Conservation (phyloP, 2,113 vertebrate species). For the Mus spicilegus region DNA sequence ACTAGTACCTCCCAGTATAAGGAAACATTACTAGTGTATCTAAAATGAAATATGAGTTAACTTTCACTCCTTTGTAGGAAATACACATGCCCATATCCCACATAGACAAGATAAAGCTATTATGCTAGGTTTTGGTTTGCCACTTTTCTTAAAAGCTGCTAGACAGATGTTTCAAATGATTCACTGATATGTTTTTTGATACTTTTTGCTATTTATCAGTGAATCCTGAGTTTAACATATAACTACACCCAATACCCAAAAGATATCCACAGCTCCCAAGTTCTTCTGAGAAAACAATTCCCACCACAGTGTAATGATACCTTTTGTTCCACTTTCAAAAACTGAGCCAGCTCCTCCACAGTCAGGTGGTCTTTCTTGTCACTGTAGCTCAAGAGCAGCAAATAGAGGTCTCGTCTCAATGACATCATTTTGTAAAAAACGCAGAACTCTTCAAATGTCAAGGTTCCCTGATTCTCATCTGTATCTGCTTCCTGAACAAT, state of each 20-base stretch:
- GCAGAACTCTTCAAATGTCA: conserved; percentile 97
- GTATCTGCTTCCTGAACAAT: conserved; percentile 95
- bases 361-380: conserved; percentile 97
- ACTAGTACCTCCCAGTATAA: not conserved
- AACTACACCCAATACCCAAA: not conserved
- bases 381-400: conserved; percentile 95
- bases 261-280: not conserved
- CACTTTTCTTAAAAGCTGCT: conserved; percentile 15
- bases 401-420: conserved; percentile 94
- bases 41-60: conserved; percentile 45
- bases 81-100: not conserved
- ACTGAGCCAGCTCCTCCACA: conserved; percentile 92
- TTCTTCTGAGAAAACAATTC: not conserved
- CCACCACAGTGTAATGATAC: conserved; percentile 80
- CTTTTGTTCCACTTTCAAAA: conserved; percentile 96
- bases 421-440: conserved; percentile 99
- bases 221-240: not conserved
- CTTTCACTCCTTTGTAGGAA: not conserved
- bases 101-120: not conserved
- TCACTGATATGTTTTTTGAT: not conserved
- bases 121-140: not conserved
- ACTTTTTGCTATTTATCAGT: not conserved
- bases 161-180: not conserved
- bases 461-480: conserved; percentile 96
- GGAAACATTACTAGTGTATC: not conserved